Evolutionary conservation across 2,797 vertebrate species (phyloP).

Genomic region (Cyprinella venusta): DNA sequence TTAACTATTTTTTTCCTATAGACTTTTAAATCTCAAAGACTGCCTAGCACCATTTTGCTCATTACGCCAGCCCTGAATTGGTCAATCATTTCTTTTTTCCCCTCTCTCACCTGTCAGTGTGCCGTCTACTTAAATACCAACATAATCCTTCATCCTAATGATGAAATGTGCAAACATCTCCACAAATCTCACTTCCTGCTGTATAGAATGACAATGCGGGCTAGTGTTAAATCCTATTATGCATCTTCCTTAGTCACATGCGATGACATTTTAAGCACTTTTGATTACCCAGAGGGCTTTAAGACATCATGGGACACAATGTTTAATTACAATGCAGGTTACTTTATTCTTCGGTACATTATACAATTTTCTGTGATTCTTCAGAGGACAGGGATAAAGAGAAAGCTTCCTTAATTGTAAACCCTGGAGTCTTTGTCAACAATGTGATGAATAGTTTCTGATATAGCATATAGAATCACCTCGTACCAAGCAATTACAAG

Average conservation of each 20-base stretch:
- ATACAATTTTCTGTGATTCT: constrained; percentile 24
- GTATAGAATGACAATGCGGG: constrained; percentile 21
- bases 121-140: constrained; percentile 77
- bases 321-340: constrained; percentile 42
- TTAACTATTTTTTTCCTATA: not conserved
- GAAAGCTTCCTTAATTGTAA: constrained; percentile 37
- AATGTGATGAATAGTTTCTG: constrained; percentile 52
- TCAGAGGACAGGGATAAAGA: constrained; percentile 40
- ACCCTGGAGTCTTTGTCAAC: constrained; percentile 40
- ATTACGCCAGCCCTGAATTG: not conserved
- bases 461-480: constrained; percentile 41
- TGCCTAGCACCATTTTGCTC: not conserved
- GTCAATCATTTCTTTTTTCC: constrained; percentile 47
- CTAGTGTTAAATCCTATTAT: constrained; percentile 18
- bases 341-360: constrained; percentile 19
- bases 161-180: constrained; percentile 69
- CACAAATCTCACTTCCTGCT: constrained; percentile 65
- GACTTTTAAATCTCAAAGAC: not conserved
- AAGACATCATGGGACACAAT: not conserved
- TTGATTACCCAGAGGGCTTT: constrained; percentile 10
- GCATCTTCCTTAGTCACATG: constrained; percentile 22
- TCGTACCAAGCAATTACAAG: constrained; percentile 29
- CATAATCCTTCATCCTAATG: constrained; percentile 78
- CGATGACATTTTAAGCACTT: constrained; percentile 17
- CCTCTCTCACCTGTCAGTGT: constrained; percentile 63